phyloP scores from a whole-genome alignment of 2,113 vertebrate species.

The Montifringilla adamsi region DNA sequence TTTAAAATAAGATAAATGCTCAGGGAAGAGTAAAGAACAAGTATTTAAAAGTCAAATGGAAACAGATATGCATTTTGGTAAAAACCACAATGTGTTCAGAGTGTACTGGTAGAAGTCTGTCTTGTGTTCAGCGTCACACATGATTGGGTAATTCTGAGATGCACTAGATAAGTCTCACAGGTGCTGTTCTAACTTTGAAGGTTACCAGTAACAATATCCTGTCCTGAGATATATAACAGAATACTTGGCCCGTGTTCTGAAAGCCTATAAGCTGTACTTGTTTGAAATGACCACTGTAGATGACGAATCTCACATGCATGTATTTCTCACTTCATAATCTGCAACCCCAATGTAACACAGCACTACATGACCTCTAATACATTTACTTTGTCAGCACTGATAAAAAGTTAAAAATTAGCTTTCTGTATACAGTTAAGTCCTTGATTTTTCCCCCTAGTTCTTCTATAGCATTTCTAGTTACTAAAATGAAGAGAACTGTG shows the following conservation, averaged over 20 bases:
- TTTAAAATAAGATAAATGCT: slow-evolving; percentile 20
- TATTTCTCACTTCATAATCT: slow-evolving; percentile 34
- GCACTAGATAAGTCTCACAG: slow-evolving; percentile 70
- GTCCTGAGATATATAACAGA: slow-evolving; percentile 76
- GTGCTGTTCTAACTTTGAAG: slow-evolving; percentile 71
- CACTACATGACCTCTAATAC: slow-evolving; percentile 53
- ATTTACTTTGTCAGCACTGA: slow-evolving; percentile 59
- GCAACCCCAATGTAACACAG: not conserved
- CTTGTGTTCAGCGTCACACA: slow-evolving; percentile 33
- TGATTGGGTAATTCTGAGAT: slow-evolving; percentile 73
- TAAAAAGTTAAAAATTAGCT: slow-evolving; percentile 75
- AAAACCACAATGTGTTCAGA: slow-evolving; percentile 65
- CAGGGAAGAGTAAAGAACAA: slow-evolving; percentile 9
- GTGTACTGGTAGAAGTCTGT: slow-evolving; percentile 57
- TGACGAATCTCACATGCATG: not conserved
- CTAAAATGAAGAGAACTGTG: not conserved
- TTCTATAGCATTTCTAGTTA: not conserved
- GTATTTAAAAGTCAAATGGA: slow-evolving; percentile 60
- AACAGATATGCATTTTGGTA: slow-evolving; percentile 61
- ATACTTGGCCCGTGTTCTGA: not conserved
- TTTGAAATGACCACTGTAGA: slow-evolving; percentile 32
- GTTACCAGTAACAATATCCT: slow-evolving; percentile 86
- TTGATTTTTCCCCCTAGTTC: slow-evolving; percentile 36
- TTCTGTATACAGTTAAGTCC: slow-evolving; percentile 45
- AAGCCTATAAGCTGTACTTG: slow-evolving; percentile 4